Conservation (phyloP, 2,888 invertebrate species). For the Allolobophora icterica region DNA sequence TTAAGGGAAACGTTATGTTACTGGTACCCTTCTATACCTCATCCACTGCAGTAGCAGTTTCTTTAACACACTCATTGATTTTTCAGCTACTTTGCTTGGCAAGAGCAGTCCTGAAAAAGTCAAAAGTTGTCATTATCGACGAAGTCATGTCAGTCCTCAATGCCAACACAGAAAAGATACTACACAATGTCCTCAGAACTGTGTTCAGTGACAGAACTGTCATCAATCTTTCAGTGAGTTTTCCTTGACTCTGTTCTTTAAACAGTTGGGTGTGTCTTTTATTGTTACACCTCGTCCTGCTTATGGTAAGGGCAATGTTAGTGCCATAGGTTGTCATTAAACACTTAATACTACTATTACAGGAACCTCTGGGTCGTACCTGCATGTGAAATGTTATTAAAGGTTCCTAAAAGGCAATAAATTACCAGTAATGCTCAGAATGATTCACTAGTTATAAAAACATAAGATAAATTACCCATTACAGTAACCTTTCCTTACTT, state of each 20-base stretch:
- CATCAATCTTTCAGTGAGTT: constrained; percentile 42
- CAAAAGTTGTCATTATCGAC: constrained; percentile 41
- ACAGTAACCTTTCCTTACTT: not conserved
- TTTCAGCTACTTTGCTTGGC: constrained; percentile 43
- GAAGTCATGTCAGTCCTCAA: constrained; percentile 44
- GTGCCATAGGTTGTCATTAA: too few species aligned
- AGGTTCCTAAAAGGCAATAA: too few species aligned
- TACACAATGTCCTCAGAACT: constrained; percentile 37
- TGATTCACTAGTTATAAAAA: too few species aligned
- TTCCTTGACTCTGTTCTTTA: not conserved
- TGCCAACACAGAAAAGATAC: constrained; percentile 35
- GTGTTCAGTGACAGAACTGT: constrained; percentile 41
- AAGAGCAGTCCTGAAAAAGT: constrained; percentile 40
- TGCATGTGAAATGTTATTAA: too few species aligned
- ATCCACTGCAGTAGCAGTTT: not conserved
- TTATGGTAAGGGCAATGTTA: too few species aligned
- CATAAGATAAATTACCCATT: too few species aligned
- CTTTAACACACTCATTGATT: not conserved
- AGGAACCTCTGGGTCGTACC: too few species aligned
- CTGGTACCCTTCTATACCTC: not conserved
- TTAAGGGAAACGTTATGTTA: too few species aligned
- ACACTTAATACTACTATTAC: too few species aligned
- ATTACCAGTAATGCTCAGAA: too few species aligned
- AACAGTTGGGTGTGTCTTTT: not conserved
- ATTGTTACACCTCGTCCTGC: not conserved